Evolutionary conservation across 2,797 vertebrate genomes (phyloP).

Genomic region (Clarias pachynema): DNA sequence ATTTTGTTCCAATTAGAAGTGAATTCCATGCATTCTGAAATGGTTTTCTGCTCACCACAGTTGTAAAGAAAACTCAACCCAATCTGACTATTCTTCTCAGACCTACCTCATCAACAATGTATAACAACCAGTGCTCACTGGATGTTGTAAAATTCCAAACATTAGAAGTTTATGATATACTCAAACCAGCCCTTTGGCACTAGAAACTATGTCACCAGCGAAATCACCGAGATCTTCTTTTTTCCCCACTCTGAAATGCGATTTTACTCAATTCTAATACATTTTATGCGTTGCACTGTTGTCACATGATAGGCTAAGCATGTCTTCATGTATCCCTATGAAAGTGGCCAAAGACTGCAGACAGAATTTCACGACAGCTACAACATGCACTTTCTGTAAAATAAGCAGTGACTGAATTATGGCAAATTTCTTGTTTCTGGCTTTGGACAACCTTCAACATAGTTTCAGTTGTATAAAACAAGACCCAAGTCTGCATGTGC

Average conservation of each 20-base stretch:
- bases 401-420: constrained; percentile 13
- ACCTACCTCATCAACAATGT: neutral
- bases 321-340: neutral
- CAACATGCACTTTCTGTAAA: constrained; percentile 22
- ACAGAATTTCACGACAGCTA: constrained; percentile 18
- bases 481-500: constrained; percentile 21
- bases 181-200: neutral
- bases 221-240: neutral
- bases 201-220: neutral
- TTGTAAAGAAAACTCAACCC: neutral
- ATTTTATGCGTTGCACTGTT: neutral
- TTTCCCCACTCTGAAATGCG: neutral
- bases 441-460: neutral
- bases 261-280: neutral
- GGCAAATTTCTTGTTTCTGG: constrained; percentile 19
- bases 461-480: constrained; percentile 7
- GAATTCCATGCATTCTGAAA: neutral
- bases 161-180: neutral
- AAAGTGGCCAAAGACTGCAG: neutral
- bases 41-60: neutral
- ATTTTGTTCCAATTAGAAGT: too few species aligned
- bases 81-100: neutral
- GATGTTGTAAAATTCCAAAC: neutral
- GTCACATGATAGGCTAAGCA: neutral
- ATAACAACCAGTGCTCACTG: neutral